Base-by-base conservation (phyloP, 2,888 invertebrate species). In the Eubasilissa splendida region DNA sequence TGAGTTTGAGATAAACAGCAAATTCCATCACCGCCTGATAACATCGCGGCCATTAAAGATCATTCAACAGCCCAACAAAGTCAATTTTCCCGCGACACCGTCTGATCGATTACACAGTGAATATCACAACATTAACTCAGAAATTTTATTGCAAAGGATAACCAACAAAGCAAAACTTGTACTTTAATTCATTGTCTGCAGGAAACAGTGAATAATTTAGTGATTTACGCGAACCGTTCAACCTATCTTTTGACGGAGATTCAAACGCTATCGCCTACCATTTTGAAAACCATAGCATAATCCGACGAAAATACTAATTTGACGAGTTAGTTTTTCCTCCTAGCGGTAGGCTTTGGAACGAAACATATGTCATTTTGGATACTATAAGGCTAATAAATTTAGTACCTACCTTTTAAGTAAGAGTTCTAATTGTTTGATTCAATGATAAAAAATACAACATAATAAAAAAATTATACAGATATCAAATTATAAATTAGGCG, bases 281-380 rank as follows among this genome's bases (percentile, higher is more conserved):
- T 82, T 82, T 82, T 82, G 82, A 82, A 82, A 82, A 82, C 76
- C 79, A 76, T 79, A 79, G 79, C 77, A 81, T 77, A 81, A 73
- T 73, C 71, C 31, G 33, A 75, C 59, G 77, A 77, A 53, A 68
- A 50, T 58, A 65, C 11, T 77, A n/a, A 52, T 60, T 75, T 75
- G 14, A 22, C 53, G 65, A 12, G 76, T 33, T 76, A 76, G 42
- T 65, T 10, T 53, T 22, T 12, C 52, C 31, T 12, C 22, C 56
- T 74, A 52, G 56, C 71, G 79, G 70, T 33, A 59, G 12, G 86
- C 83, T 86, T 86, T 59, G 86, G 87, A 76, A 86, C 84, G 50
- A 75, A 22, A 0, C 50, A 11, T 12, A 42, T 42, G 42, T 56
- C 54, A 73, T 31, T 54, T 56, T 7, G 12, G 10, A n/a, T 33